These are phyloP conservation scores for Zaprionus nigranus DNA, from an alignment of 1,140 invertebrate genomes.

Conservation along the genomic window DNA sequence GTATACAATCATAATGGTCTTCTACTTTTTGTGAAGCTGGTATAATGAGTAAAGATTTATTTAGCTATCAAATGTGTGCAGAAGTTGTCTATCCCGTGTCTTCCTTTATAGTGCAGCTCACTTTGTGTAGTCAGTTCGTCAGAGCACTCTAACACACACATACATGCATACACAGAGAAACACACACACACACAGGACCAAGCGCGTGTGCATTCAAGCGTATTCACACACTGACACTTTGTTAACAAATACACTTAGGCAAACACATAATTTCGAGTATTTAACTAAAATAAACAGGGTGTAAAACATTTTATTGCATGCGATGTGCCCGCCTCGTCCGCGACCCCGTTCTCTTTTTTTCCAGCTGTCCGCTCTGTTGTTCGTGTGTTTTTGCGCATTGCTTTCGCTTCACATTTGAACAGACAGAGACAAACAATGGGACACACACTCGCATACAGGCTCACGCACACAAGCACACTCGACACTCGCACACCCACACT, in stretches of 20 bases:
- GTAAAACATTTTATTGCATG: slow-evolving; percentile 82
- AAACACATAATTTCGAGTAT: slow-evolving; percentile 84
- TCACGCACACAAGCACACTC: slow-evolving; percentile 20
- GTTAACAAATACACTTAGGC: slow-evolving; percentile 81
- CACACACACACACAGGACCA: not conserved
- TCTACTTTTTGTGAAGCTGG: too few relatives aligned
- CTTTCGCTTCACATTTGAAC: slow-evolving; percentile 58
- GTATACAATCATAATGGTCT: not conserved
- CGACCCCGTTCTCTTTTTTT: slow-evolving; percentile 3
- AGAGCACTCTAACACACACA: slow-evolving; percentile 30
- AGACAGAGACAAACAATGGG: slow-evolving; percentile 43
- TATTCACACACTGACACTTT: slow-evolving; percentile 48
- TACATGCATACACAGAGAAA: slow-evolving; percentile 1
- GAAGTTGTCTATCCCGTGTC: not conserved
- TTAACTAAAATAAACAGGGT: slow-evolving; percentile 83
- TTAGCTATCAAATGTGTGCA: not conserved
- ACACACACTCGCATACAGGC: slow-evolving; percentile 19
- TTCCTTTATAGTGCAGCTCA: slow-evolving; percentile 8
- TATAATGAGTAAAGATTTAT: not conserved
- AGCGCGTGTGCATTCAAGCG: slow-evolving; percentile 4
- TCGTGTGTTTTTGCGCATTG: slow-evolving; percentile 11
- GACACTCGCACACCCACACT: slow-evolving; percentile 18
- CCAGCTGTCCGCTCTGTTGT: slow-evolving; percentile 1
- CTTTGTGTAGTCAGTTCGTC: slow-evolving; percentile 13
- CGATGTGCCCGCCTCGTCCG: slow-evolving; percentile 7